phyloP scores from a whole-genome alignment of 1,140 invertebrate species.

The Teleogryllus occipitalis region DNA sequence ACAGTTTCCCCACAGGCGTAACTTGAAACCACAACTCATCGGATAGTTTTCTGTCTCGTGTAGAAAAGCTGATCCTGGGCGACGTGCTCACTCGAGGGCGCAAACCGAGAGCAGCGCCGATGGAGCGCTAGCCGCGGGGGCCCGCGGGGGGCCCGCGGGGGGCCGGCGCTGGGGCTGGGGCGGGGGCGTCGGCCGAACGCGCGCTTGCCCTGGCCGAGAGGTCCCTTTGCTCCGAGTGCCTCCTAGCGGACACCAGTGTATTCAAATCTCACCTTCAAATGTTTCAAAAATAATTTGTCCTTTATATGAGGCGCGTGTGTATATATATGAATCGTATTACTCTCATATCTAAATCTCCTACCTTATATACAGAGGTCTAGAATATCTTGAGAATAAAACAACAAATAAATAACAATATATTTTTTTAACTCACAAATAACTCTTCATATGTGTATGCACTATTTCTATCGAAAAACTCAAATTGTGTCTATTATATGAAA shows the following conservation, averaged over 20 bases:
- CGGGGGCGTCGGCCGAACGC: neutral
- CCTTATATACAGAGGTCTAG: neutral
- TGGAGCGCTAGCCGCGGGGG: too few relatives aligned
- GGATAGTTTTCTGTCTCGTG: too few relatives aligned
- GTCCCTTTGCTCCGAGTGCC: neutral
- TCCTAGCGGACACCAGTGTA: neutral
- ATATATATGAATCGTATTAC: neutral
- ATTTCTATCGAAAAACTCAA: neutral
- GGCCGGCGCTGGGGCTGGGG: neutral
- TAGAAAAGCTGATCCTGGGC: too few relatives aligned
- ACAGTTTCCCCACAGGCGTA: too few relatives aligned
- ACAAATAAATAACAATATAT: neutral
- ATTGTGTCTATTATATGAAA: neutral
- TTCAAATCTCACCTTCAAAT: neutral
- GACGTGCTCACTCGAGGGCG: too few relatives aligned
- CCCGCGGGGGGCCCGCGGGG: too few relatives aligned
- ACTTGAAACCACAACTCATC: too few relatives aligned
- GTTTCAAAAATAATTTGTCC: neutral
- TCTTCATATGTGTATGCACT: neutral
- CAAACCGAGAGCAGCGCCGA: too few relatives aligned
- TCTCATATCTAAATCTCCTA: neutral
- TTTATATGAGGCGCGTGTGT: neutral
- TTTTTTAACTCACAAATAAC: neutral
- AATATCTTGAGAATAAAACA: neutral
- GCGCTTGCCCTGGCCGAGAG: neutral